Evolutionary conservation across 2,888 invertebrate species (phyloP), one percentile per base, ranked within the genome.

Genomic region (Sinelater perroti): DNA sequence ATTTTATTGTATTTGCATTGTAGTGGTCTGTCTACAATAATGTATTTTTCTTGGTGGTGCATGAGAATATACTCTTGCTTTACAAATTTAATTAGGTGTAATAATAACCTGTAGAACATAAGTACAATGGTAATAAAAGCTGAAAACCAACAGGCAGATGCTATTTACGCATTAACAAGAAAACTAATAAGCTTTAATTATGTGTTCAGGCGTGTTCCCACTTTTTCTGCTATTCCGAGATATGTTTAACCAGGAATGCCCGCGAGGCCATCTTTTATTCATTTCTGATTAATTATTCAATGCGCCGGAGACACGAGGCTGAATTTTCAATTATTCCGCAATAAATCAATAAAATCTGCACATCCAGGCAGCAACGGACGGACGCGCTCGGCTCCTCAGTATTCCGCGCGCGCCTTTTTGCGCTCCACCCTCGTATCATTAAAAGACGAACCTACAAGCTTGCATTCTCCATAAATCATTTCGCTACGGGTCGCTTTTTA

Each of bases 371-470:
- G 13, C 7, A 36, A 18, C 14, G 36, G 18, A 36, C 14, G 36
- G 10, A 3, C 1, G 4, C 10, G 6, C 17, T 18, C 17, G 18
- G n/a, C 14, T 3, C n/a, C 11, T 36, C 36, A 36, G 11, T 18
- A 36, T 36, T 36, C 30, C 36, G 18, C 2, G 18, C 10, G 11
- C 18, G 3, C 17, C 36, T 44, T 54, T 54, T 38, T 46, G 18
- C 18, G 38, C 46, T 54, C 26, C 54, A 46, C 45, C 54, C 36
- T 28, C 45, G 20, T 54, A 30, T 45, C 54, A 46, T 54, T 54
- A 46, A 51, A 45, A 54, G 46, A 35, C 54, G 47, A 54, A 46
- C 54, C 46, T 46, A 54, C 46, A 42, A 33, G 30, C 20, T 51
- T 20, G 30, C 50, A 51, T 40, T 51, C 28, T 28, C 16, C 50